Evolutionary conservation across 1,140 invertebrate genomes (phyloP), one percentile per base, ranked within the genome.

Genomic region (Saccostrea echinata): DNA sequence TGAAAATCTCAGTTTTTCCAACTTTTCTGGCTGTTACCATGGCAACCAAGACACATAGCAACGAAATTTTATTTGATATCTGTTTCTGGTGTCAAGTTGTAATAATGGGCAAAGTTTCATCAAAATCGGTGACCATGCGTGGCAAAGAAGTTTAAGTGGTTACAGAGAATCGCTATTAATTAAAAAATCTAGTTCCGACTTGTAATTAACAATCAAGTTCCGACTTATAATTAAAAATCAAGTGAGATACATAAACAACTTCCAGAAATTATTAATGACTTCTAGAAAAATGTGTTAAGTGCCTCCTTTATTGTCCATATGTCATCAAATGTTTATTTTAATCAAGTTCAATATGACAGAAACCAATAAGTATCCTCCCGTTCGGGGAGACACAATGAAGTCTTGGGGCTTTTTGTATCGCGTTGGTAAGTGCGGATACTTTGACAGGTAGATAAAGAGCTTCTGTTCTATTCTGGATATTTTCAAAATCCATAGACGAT

Each of bases 401-500:
- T 61, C 55, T n/a, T 4, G 16, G 55, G n/a, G 18, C 16, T 61
- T 61, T 61, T 57, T 61, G 18, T 61, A 21, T 61, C 55, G 16
- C 55, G 16, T 61, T 61, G 11, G 24, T 33, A 33, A 16, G 30
- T 11, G 1, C 68, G 16, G 11, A 11, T 30, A 33, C 27, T 76
- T 2, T 30, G 30, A 76, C 68, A 33, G 68, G 27, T 76, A 76
- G 68, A 76, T 76, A 76, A 76, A 76, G 27, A 13, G 4, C 11
- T 64, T 30, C 27, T 30, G 30, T 76, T 16, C 68, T 33, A 33
- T 76, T 76, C 27, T 64, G 12, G 24, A 76, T 76, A 76, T 76
- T 76, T n/a, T 76, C 11, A 76, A 76, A 76, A 76, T 76, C 27
- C 24, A 30, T 33, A 76, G 68, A 76, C 68, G 27, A 16, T 27